Conservation (phyloP, 2,797 vertebrate species). For the Toxotes lorentzi region DNA sequence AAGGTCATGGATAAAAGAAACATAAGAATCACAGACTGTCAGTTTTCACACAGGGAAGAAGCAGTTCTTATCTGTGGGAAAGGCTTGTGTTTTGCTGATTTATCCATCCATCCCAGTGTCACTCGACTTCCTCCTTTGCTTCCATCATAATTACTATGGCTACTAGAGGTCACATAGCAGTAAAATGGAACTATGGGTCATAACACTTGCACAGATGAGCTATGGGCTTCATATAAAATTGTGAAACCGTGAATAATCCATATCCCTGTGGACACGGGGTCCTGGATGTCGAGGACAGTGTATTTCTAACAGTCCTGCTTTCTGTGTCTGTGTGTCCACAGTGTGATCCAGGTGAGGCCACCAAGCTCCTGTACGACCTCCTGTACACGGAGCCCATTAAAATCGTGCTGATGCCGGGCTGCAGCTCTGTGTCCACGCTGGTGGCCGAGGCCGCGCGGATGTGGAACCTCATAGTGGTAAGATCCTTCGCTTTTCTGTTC, state of each 20-base stretch:
- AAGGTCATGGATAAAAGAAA: no score
- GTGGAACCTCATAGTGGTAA: conserved; percentile 93
- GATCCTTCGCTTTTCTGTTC: neutral
- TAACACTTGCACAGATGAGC: no score
- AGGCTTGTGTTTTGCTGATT: no score
- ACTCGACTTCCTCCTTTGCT: no score
- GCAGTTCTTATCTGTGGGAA: no score
- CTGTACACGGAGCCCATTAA: conserved; percentile 93
- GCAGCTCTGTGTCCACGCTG: conserved; percentile 91
- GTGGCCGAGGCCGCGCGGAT: conserved; percentile 92
- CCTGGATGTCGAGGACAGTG: neutral
- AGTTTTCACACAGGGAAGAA: no score
- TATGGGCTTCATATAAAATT: no score
- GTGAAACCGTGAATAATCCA: neutral
- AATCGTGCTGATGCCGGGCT: conserved; percentile 92
- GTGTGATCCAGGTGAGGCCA: conserved; percentile 87
- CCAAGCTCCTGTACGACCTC: conserved; percentile 90
- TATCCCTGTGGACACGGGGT: neutral
- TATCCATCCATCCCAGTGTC: no score
- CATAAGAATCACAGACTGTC: no score
- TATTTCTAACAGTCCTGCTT: neutral
- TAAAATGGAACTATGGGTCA: no score
- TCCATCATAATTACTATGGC: no score
- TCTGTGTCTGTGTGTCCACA: conserved; percentile 37
- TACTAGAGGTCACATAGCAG: no score